A percentile compares a stretch with the other conserved stretches of the same genome.
phyloP scores from a whole-genome alignment of 2,113 vertebrate species.

The Cyprinodon brontotheroides region DNA sequence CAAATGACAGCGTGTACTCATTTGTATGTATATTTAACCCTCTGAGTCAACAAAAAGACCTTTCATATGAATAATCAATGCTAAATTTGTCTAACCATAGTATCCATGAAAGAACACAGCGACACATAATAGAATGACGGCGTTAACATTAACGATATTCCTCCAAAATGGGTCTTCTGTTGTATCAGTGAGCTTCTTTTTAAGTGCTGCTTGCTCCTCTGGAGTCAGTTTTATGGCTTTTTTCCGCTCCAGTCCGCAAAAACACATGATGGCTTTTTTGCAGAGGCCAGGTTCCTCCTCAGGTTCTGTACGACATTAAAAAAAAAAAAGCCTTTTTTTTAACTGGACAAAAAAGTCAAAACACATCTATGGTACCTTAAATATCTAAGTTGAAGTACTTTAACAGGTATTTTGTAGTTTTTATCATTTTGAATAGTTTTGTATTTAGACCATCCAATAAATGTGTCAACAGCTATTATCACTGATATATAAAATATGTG shows the following conservation, averaged over 20 bases:
- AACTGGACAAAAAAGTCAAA: slow-evolving; percentile 1
- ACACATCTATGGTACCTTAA: background rate
- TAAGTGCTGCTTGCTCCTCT: slow-evolving; percentile 85
- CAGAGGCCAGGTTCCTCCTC: slow-evolving; percentile 66
- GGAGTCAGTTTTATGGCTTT: slow-evolving; percentile 80
- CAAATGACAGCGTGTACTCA: background rate
- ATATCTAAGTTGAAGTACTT: background rate
- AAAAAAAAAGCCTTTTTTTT: background rate
- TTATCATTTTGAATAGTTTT: too few relatives aligned
- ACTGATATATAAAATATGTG: background rate
- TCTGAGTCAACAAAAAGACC: slow-evolving; percentile 23
- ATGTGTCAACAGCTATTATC: background rate
- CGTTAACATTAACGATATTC: slow-evolving; percentile 87
- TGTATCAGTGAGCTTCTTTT: slow-evolving; percentile 88
- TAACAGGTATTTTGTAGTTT: too few relatives aligned
- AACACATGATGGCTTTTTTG: slow-evolving; percentile 82
- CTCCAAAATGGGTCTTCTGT: slow-evolving; percentile 87
- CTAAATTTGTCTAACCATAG: slow-evolving; percentile 80
- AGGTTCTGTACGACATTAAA: slow-evolving; percentile 41
- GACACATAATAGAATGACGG: slow-evolving; percentile 86
- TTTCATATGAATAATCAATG: background rate
- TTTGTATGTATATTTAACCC: background rate
- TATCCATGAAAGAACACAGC: slow-evolving; percentile 91
- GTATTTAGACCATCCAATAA: background rate
- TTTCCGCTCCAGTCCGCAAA: slow-evolving; percentile 89